Evolutionary conservation across 2,113 vertebrate genomes (phyloP).

Genomic region (Ovibos moschatus): DNA sequence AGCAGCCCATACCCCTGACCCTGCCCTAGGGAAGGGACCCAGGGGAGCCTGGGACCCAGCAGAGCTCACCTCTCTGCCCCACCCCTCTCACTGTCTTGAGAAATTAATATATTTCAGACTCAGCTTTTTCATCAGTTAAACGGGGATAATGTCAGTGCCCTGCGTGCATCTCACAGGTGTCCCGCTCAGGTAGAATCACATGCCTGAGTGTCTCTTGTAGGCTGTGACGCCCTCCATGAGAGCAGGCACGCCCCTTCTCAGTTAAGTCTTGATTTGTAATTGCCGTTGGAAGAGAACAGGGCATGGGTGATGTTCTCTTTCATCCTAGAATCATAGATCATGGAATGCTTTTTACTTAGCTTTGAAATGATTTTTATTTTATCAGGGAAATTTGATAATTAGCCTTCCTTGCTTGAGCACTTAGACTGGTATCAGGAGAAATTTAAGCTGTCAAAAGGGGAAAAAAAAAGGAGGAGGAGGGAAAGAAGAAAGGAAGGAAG

Average conservation of each 20-base stretch:
- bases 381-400: not conserved
- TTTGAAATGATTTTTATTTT: conserved; percentile 26
- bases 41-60: not conserved
- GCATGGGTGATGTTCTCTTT: not conserved
- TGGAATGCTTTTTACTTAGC: not conserved
- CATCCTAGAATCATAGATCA: not conserved
- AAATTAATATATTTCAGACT: not conserved
- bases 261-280: not conserved
- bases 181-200: not conserved
- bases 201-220: fast-evolving
- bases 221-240: fast-evolving
- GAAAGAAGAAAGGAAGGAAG: not conserved
- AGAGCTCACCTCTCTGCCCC: not conserved
- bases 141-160: not conserved
- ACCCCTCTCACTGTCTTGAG: not conserved
- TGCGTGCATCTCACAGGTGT: not conserved
- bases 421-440: not conserved
- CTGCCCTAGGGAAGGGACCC: no score
- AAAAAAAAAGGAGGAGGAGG: not conserved
- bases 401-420: not conserved
- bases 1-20: not conserved
- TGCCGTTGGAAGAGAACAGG: not conserved
- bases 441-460: not conserved
- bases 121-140: not conserved
- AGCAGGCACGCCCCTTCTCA: not conserved